These are phyloP conservation scores for Montipora foliosa DNA, from an alignment of 64 coral and sea anemone genomes.

Conservation along the genomic window DNA sequence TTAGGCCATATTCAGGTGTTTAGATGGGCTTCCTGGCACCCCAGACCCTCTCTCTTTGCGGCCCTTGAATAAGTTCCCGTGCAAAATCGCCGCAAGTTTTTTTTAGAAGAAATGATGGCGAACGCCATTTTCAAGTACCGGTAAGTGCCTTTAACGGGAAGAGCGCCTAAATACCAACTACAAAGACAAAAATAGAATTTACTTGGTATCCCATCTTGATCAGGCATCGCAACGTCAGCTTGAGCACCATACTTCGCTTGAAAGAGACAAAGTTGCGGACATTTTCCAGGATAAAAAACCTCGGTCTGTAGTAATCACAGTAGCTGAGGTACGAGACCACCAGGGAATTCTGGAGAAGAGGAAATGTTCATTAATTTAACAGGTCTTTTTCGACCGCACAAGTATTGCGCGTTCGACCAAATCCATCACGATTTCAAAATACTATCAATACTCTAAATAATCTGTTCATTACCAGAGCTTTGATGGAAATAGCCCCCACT, in stretches of 20 bases:
- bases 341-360: slow-evolving; percentile 74
- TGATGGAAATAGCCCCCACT: no score
- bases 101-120: no score
- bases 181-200: not conserved
- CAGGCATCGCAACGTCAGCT: slow-evolving; percentile 88
- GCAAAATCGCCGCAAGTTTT: no score
- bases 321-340: slow-evolving; percentile 90
- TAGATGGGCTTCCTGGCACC: no score
- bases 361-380: slow-evolving; percentile 1
- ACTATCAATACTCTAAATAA: not conserved
- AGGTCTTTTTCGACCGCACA: not conserved
- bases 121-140: no score
- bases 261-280: slow-evolving; percentile 99
- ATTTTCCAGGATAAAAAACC: slow-evolving; percentile 98
- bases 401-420: no score
- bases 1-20: no score
- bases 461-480: no score
- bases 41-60: no score
- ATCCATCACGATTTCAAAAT: not conserved
- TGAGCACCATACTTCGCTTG: slow-evolving; percentile 95
- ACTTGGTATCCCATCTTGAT: slow-evolving; percentile 99
- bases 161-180: not conserved
- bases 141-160: no score
- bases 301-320: slow-evolving; percentile 97
- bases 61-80: no score